Evolutionary conservation across 2,888 invertebrate genomes (phyloP), one percentile per base, ranked within the genome.

Genomic region (Ochropacha duplaris): DNA sequence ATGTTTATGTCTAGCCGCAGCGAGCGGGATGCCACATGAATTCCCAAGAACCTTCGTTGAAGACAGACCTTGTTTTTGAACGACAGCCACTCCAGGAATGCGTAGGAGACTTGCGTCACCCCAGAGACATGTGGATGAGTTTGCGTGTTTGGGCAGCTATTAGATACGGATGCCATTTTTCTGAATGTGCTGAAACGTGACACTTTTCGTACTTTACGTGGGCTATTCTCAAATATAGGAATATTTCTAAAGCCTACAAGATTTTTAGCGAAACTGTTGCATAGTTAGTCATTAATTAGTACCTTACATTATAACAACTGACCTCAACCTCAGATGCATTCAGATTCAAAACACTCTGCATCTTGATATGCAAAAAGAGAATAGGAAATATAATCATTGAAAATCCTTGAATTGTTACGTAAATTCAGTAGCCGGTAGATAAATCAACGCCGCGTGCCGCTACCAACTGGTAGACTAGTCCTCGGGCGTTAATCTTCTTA

Each of bases 401-500:
- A 26, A 51, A 65, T 59, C 56, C 61, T 44, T 24, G 54, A 31
- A 26, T 54, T 36, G 54, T 49, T 66, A 64, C 63, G 73, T 70
- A 68, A 70, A 78, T 72, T 69, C 64, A 63, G 75, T 61, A 74
- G 74, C 68, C 61, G 57, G 64, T 69, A 59, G 60, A 72, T 72
- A 81, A 79, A 76, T 76, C 70, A 64, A 58, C 59, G 28, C 26
- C 26, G 4, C 1, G 12, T 3, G 64, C 66, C 61, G 63, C 60
- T 70, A 62, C 66, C 67, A 65, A 61, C 58, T 31, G 12, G 31
- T 31, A 1, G 69, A 56, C 57, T 44, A 64, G 60, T 68, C 66
- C 59, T 64, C 59, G 50, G 54, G 57, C 66, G 67, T 75, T 75
- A 78, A 79, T 78, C 79, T 73, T 68, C 72, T 76, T 76, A 74